Conservation (phyloP, 2,888 invertebrate genomes). For the Parascotia fuliginaria region DNA sequence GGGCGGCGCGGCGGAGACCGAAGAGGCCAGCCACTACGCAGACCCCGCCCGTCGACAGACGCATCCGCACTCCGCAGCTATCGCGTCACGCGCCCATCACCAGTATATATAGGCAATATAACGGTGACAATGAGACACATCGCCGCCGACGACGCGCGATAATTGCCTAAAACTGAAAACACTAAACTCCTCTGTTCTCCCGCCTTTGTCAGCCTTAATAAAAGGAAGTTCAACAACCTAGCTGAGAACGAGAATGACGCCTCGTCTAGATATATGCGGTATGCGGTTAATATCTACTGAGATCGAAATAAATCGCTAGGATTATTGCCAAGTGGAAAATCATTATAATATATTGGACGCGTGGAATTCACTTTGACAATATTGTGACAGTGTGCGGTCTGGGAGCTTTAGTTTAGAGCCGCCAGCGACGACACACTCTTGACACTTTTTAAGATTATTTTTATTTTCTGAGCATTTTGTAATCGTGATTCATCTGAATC, state of each 20-base stretch:
- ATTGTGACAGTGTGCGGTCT: conserved; percentile 83
- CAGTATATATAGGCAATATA: conserved; percentile 80
- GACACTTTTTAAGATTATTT: conserved; percentile 61
- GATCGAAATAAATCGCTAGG: conserved; percentile 85
- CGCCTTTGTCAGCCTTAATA: conserved; percentile 66
- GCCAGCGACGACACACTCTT: conserved; percentile 53
- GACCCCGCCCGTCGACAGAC: conserved; percentile 62
- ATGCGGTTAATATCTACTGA: conserved; percentile 80
- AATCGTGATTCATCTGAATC: conserved; percentile 56
- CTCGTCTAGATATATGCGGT: conserved; percentile 79
- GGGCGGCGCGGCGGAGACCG: conserved; percentile 24
- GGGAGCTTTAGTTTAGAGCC: conserved; percentile 67
- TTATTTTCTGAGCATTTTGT: conserved; percentile 58
- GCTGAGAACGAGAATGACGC: conserved; percentile 66
- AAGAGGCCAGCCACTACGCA: conserved; percentile 20
- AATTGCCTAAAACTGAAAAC: conserved; percentile 63
- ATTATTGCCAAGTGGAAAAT: conserved; percentile 85
- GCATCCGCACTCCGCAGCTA: conserved; percentile 71
- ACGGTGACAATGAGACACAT: conserved; percentile 67
- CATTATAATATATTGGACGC: conserved; percentile 84
- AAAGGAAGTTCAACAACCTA: conserved; percentile 81
- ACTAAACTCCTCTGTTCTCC: conserved; percentile 48
- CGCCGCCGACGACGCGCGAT: conserved; percentile 57
- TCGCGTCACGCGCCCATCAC: conserved; percentile 55
- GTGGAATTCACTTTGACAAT: conserved; percentile 84